Evolutionary conservation across 2,113 vertebrate genomes (phyloP), one percentile per base, ranked within the genome.

Genomic region (Xiphophorus couchianus): DNA sequence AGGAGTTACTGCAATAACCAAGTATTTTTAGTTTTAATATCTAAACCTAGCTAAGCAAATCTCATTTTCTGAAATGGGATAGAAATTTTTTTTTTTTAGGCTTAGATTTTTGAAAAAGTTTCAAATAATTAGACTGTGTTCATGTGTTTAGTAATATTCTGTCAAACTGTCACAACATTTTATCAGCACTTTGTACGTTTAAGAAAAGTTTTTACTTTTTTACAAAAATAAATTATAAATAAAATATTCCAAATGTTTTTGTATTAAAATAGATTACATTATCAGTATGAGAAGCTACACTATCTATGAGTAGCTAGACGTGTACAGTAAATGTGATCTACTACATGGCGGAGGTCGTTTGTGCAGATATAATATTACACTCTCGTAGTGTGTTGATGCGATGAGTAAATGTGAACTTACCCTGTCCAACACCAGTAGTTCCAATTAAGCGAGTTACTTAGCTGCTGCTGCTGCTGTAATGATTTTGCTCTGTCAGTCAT

Each of bases 401-500:
- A n/a, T 27, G 63, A 17, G 72, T 65, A 58, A 76, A 81, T 0
- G 3, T 54, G 51, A 35, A 39, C 27, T 42, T 10, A 58, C 30
- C 42, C 69, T 60, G 66, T 25, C 27, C 25, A 29, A 62, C 64
- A 62, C 19, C 62, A 29, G 11, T 54, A 64, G 60, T 68, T 80
- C 72, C 33, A 42, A 51, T 70, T 66, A 79, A 58, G 67, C 72
- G 39, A 71, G 72, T 77, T 63, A 71, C 69, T 70, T 37, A 54
- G 31, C 71, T 61, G 39, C 66, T 28, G 28, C 28, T 28, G 28
- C 28, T 79, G 80, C 6, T 77, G 61, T 71, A 77, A 78, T 83
- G 69, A 37, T 81, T 62, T 48, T 66, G 48, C 60, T 33, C 35
- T 65, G 82, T 88, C 80, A 66, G 15, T 79, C 74, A 35, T 67